These are phyloP conservation scores for Epizoanthus rinbou DNA, from an alignment of 92 coral and sea anemone species.

Conservation along the genomic window DNA sequence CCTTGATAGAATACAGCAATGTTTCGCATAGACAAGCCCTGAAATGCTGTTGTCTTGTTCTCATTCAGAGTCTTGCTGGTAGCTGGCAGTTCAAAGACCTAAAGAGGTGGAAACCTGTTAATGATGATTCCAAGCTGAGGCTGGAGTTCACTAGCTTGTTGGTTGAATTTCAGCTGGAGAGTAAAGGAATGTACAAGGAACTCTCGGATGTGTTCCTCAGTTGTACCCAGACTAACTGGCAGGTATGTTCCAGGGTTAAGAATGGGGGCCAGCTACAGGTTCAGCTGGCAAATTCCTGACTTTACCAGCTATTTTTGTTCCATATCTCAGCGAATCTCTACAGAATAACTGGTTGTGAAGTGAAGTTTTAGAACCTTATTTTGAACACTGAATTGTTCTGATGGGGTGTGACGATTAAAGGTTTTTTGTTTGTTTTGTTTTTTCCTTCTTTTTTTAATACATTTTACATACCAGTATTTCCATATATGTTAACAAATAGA, in stretches of 20 bases:
- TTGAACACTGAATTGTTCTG: no score
- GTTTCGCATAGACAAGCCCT: not conserved
- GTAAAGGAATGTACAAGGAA: constrained; percentile 80
- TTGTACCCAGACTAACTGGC: constrained; percentile 70
- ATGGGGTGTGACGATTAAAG: no score
- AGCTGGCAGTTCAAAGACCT: constrained; percentile 84
- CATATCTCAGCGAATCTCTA: no score
- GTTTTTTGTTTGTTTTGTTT: no score
- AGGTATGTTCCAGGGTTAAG: constrained; percentile 52
- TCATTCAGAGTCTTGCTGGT: constrained; percentile 65
- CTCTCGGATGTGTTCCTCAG: constrained; percentile 66
- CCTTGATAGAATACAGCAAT: not conserved
- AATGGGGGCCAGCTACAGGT: no score
- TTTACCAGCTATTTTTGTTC: no score
- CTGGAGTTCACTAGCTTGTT: constrained; percentile 62
- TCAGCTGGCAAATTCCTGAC: no score
- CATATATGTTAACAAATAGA: no score
- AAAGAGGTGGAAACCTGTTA: constrained; percentile 72
- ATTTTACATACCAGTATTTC: no score
- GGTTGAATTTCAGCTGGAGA: constrained; percentile 73
- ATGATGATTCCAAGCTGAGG: constrained; percentile 65
- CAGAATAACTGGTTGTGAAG: no score
- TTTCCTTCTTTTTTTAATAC: no score
- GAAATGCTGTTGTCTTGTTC: not conserved
- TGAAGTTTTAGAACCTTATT: no score